phyloP scores from a whole-genome alignment of 2,797 vertebrate genomes.

The Lepus oiostolus region DNA sequence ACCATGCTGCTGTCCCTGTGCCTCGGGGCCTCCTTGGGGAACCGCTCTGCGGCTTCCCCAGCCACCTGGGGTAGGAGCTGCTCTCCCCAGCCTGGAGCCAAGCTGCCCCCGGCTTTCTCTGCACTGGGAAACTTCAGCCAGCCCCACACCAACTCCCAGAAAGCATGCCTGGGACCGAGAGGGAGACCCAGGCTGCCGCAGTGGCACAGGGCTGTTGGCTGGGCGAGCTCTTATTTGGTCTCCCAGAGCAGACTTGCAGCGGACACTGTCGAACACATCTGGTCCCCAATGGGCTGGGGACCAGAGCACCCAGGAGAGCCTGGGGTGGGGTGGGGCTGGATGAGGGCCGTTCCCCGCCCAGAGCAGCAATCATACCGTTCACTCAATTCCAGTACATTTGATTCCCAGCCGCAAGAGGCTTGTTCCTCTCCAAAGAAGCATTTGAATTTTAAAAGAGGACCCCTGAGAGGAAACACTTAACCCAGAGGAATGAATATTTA shows the following conservation, averaged over 20 bases:
- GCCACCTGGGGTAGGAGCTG: not conserved
- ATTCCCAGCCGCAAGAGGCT: constrained; percentile 81
- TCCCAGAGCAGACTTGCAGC: not conserved
- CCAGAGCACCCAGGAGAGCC: not conserved
- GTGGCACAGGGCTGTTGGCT: not conserved
- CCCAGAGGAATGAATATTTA: constrained; percentile 85
- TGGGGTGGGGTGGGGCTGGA: not conserved
- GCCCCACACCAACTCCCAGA: no score
- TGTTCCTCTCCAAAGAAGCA: constrained; percentile 74
- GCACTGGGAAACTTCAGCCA: not conserved
- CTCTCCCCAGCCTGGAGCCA: not conserved
- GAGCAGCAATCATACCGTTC: not conserved
- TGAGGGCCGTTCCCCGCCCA: not conserved
- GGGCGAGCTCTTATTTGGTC: not conserved
- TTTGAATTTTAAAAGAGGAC: constrained; percentile 84
- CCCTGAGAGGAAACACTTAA: constrained; percentile 81
- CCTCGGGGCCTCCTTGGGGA: not conserved
- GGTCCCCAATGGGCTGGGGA: not conserved
- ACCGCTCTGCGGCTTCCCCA: not conserved
- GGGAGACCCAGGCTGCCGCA: not conserved
- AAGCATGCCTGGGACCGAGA: not conserved
- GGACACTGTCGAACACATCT: fast-evolving
- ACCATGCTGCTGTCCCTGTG: fast-evolving
- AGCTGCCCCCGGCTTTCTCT: not conserved
- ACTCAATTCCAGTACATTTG: constrained; percentile 72